Base-by-base conservation (phyloP, 2,113 vertebrate genomes). In the Phylloscopus trochiloides region DNA sequence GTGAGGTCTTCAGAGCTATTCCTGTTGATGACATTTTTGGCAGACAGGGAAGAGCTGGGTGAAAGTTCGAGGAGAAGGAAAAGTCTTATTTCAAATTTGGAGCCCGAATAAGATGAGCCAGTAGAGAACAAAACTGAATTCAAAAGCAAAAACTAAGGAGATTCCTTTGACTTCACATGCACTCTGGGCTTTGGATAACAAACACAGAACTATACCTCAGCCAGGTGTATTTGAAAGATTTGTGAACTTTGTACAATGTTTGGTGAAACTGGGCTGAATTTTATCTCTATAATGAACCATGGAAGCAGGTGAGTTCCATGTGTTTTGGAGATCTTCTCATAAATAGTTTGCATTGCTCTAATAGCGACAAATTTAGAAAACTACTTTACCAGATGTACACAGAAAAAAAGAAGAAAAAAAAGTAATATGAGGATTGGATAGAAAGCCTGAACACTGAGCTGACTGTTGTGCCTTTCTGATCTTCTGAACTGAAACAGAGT, bases 301-400 rank as follows among this genome's bases (percentile, higher is more conserved):
- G 55, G 88, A 94, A 92, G 51, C 71, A 94, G 92, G 95, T 96
- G 88, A 88, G 51, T 70, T 95, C 79, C 88, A 93, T 92, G 93
- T 95, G 93, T 74, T 92, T 90, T 93, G 78, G 88, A 79, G 43
- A 67, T 90, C 81, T 95, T 94, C 65, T 95, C 86, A 71, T 86
- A 81, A 96, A 96, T 94, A 95, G 59, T 86, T 96, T 92, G 87
- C 90, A 96, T 95, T 92, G 26, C 81, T 93, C 14, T 92, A 90
- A 90, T 90, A 95, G 82, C 1, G 25, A 93, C 78, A 86, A 95
- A 95, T 93, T 93, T 88, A 93, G 68, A 86, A 95, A 97, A 95
- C 54, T 93, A 63, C 78, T 62, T 88, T 95, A 88, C 92, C 96
- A 96, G 89, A 96, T 95, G 89, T 85, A 94, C 0, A 0, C 50